Evolutionary conservation across 2,888 invertebrate species (phyloP), one percentile per base, ranked within the genome.

Genomic region (Parelbella ahira): DNA sequence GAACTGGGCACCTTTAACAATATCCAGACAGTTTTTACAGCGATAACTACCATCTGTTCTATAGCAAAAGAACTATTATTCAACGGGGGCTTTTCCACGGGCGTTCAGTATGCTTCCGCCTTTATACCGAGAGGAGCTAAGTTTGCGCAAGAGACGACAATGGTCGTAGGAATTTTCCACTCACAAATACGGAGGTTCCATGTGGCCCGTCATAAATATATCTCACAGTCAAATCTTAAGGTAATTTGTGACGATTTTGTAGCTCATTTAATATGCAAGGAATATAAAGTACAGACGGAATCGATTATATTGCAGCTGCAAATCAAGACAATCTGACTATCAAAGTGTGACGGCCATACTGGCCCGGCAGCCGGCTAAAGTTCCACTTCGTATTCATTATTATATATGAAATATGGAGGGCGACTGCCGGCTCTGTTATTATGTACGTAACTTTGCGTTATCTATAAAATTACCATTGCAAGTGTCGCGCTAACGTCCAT

Each of bases 161-260:
- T 34, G 44, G 27, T 44, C 49, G 38, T 50, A 52, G 61, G 67
- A 76, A 69, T 54, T 69, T 80, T 77, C 81, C 80, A 70, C 61
- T 59, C 23, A 65, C 63, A 63, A 67, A 71, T 70, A 60, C 63
- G 53, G 60, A 62, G 62, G 60, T 62, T 59, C 55, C 58, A 60
- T 57, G 53, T 51, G 49, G 53, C 52, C 59, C 58, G 63, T 73
- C 77, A 78, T 80, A 83, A 74, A 83, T 76, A 79, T 60, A 87
- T 87, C 75, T 83, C 63, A 83, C 74, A 86, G 77, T 86, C 83
- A 83, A 84, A 86, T 84, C 67, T 77, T 74, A 83, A 75, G 84
- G 84, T 83, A 79, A 83, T 87, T 83, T 84, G 79, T 82, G 79
- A 80, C 58, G 80, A 81, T 82, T 83, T 84, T 75, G 86, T 83